Evolutionary conservation across 1,140 invertebrate species (phyloP).

Genomic region (Xylocopa sonorina): DNA sequence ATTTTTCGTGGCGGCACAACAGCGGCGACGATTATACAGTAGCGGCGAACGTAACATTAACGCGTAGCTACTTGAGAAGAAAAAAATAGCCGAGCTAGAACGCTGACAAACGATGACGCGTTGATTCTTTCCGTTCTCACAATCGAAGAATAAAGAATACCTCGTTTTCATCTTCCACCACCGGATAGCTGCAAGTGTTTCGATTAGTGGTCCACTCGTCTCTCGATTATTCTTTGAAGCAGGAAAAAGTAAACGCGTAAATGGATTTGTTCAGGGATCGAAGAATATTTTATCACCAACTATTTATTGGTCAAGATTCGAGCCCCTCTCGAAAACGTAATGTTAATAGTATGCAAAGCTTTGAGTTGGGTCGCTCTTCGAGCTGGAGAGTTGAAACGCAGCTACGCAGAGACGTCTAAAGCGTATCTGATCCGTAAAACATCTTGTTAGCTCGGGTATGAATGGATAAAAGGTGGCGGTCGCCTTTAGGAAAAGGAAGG

Average conservation of each 20-base stretch:
- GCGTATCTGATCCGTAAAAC: conserved; percentile 78
- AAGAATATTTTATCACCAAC: not conserved
- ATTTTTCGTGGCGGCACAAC: conserved; percentile 39
- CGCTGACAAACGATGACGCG: conserved; percentile 65
- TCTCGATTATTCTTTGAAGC: not conserved
- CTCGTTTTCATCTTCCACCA: conserved; percentile 22
- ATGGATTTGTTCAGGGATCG: not conserved
- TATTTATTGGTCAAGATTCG: not conserved
- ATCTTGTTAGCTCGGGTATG: conserved; percentile 80
- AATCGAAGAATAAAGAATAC: conserved; percentile 21
- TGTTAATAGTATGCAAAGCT: conserved; percentile 62
- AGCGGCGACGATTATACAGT: conserved; percentile 61
- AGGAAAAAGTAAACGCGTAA: not conserved
- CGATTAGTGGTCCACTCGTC: not conserved
- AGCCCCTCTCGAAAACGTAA: conserved; percentile 34
- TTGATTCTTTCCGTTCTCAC: conserved; percentile 36
- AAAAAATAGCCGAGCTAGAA: conserved; percentile 22
- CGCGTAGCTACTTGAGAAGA: conserved; percentile 39
- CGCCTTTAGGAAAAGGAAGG: too few species aligned
- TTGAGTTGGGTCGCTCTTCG: conserved; percentile 61
- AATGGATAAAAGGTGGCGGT: too few species aligned
- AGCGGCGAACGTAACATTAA: conserved; percentile 65
- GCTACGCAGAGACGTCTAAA: conserved; percentile 73
- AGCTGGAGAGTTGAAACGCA: conserved; percentile 69
- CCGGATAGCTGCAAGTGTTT: too few species aligned